Evolutionary conservation across 1,140 invertebrate species (phyloP).

Genomic region (Pachypsylla venusta): DNA sequence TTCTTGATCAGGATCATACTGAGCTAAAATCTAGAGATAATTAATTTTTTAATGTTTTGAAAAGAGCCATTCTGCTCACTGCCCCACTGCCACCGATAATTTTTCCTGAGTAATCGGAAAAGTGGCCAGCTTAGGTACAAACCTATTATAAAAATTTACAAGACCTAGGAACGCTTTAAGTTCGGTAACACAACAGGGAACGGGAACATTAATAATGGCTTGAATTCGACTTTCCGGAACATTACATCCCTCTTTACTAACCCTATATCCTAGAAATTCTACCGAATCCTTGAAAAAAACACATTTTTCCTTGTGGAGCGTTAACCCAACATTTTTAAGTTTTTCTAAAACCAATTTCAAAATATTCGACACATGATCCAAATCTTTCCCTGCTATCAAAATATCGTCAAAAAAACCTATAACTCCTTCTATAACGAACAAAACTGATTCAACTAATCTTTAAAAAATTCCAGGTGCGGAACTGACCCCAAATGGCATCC

Average conservation of each 20-base stretch:
- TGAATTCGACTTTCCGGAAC: conserved; percentile 25
- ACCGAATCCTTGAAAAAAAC: conserved; percentile 12
- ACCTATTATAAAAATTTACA: conserved; percentile 20
- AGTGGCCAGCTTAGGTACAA: conserved; percentile 15
- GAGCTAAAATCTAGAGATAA: background rate
- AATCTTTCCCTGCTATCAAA: conserved; percentile 11
- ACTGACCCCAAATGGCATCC: conserved; percentile 26
- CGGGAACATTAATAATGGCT: conserved; percentile 27
- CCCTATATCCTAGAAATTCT: conserved; percentile 12
- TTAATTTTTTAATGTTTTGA: background rate
- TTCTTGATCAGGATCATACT: background rate
- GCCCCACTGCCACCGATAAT: background rate
- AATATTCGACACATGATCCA: background rate
- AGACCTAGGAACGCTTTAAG: conserved; percentile 19
- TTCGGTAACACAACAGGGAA: conserved; percentile 26
- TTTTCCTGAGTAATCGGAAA: background rate
- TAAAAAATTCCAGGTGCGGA: conserved; percentile 25
- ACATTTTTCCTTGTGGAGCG: conserved; percentile 14
- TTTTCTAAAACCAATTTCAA: conserved; percentile 10
- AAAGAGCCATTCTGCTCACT: background rate
- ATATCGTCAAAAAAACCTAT: conserved; percentile 18
- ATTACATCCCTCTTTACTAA: conserved; percentile 12
- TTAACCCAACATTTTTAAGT: conserved; percentile 9
- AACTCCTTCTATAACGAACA: conserved; percentile 12
- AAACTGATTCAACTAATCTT: conserved; percentile 23